phyloP scores from a whole-genome alignment of 1,140 invertebrate species.

The Hydropsyche tenuis region DNA sequence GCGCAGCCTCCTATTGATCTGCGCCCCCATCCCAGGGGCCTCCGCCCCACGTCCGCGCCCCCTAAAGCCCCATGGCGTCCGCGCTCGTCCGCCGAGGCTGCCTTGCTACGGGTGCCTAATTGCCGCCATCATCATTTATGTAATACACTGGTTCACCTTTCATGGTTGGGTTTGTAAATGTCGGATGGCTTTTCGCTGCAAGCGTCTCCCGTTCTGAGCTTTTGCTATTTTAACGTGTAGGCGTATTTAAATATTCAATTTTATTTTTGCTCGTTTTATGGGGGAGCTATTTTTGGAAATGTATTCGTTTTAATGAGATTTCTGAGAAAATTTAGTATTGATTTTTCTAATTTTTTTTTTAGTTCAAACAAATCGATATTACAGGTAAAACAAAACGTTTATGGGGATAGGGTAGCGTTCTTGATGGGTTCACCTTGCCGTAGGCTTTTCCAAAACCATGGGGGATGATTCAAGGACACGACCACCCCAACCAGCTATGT shows the following conservation, averaged over 20 bases:
- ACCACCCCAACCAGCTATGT: background rate
- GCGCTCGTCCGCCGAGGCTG: background rate
- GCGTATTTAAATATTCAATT: no score
- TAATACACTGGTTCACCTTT: constrained; percentile 11
- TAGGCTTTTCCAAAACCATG: constrained; percentile 1
- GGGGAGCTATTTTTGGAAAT: no score
- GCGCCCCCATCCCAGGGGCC: no score
- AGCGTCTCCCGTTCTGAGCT: no score
- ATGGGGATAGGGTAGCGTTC: background rate
- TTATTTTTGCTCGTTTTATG: no score
- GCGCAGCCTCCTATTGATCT: constrained; percentile 39
- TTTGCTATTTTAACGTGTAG: no score
- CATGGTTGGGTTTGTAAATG: background rate
- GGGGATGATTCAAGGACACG: constrained; percentile 33
- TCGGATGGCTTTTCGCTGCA: no score
- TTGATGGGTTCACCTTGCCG: background rate
- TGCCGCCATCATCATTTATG: constrained; percentile 23
- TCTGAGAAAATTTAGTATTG: no score
- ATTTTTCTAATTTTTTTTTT: no score
- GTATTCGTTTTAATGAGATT: no score
- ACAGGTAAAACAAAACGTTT: background rate
- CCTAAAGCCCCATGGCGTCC: constrained; percentile 1
- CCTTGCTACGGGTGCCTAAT: constrained; percentile 3
- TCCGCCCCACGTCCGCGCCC: constrained; percentile 17
- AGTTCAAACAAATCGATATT: background rate